Evolutionary conservation across 2,797 vertebrate species (phyloP).

Genomic region (Characodon lateralis): DNA sequence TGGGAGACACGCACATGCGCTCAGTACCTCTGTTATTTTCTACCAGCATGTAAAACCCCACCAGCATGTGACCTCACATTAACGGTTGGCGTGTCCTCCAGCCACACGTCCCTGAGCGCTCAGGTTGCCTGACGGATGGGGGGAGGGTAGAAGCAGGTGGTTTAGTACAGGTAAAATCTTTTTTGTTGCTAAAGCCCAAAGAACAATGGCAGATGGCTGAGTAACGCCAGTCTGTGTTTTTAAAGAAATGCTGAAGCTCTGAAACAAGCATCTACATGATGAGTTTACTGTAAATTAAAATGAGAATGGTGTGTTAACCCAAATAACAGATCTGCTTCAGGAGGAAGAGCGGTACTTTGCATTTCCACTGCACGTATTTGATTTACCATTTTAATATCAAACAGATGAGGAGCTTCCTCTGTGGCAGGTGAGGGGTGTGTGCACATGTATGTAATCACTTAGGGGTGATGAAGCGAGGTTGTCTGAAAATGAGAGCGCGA

Average conservation of each 20-base stretch:
- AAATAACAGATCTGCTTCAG: not conserved
- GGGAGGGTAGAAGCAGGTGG: not conserved
- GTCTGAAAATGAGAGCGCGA: constrained; percentile 2
- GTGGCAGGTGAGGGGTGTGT: not conserved
- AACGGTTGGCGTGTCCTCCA: constrained; percentile 6
- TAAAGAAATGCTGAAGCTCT: constrained; percentile 1
- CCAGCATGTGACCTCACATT: not conserved
- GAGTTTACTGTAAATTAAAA: constrained; percentile 24
- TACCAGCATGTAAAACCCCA: constrained; percentile 15
- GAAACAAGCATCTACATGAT: not conserved
- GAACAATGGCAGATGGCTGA: constrained; percentile 11
- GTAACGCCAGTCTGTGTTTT: not conserved
- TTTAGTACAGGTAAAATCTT: not conserved
- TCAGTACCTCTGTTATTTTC: constrained; percentile 9
- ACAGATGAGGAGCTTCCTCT: not conserved
- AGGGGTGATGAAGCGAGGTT: not conserved
- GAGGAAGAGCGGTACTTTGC: not conserved
- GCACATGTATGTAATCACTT: not conserved
- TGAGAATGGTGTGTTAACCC: not conserved
- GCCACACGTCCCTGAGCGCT: not conserved
- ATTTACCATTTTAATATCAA: not conserved
- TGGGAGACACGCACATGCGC: constrained; percentile 12
- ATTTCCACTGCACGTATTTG: not conserved
- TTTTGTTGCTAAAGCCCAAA: constrained; percentile 6
- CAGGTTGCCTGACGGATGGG: not conserved